These are phyloP conservation scores for Caerostris extrusa DNA, from an alignment of 1,140 invertebrate genomes.

Conservation along the genomic window DNA sequence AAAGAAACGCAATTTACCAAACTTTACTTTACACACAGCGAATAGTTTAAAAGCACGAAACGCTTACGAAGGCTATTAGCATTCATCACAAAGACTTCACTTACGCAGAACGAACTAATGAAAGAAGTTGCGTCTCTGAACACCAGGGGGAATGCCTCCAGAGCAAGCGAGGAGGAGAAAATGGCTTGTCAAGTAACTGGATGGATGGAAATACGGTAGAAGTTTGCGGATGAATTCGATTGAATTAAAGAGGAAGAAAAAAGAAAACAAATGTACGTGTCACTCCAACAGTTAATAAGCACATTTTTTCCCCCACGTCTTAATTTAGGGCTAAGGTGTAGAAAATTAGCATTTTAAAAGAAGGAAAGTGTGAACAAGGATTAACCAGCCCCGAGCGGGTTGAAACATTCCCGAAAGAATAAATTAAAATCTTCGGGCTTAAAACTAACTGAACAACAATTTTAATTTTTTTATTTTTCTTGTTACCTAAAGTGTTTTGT, in stretches of 20 bases:
- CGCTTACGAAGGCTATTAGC: slow-evolving; percentile 1
- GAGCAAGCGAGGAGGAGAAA: not conserved
- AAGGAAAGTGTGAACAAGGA: not conserved
- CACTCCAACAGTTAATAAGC: not conserved
- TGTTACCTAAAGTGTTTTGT: no score
- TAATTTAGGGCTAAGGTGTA: not conserved
- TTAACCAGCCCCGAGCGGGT: not conserved
- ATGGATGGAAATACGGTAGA: not conserved
- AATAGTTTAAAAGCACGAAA: not conserved
- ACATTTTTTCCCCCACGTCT: not conserved
- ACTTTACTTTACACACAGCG: not conserved
- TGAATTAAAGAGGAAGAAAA: not conserved
- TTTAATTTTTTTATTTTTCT: no score
- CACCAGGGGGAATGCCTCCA: not conserved
- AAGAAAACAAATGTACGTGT: not conserved
- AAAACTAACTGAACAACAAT: no score
- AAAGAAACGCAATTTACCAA: slow-evolving; percentile 19
- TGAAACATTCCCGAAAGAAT: no score
- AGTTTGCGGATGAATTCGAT: not conserved
- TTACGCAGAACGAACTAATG: not conserved
- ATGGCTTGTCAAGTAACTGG: not conserved
- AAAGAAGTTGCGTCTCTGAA: not conserved
- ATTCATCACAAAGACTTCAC: not conserved
- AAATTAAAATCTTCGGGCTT: no score
- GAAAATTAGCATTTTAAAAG: not conserved